Conservation (phyloP, 2,888 invertebrate species). For the Ypsolopha scabrella region DNA sequence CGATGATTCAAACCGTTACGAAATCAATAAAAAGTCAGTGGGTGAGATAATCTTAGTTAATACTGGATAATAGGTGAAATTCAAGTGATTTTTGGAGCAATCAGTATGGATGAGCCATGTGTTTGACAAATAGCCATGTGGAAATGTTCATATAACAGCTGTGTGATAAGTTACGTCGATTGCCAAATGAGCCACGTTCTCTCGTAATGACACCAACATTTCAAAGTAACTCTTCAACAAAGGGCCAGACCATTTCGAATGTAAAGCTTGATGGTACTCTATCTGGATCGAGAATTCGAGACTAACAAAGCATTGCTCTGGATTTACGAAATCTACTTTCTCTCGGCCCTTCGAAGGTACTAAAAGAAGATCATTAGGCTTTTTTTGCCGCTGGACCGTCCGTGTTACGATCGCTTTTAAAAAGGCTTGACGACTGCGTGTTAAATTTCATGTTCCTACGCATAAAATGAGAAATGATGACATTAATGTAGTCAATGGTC, state of each 20-base stretch:
- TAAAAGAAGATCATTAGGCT: constrained; percentile 21
- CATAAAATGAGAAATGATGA: neutral
- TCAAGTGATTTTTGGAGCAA: no score
- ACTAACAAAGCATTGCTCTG: constrained; percentile 36
- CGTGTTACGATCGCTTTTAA: neutral
- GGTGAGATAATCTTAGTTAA: no score
- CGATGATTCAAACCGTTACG: neutral
- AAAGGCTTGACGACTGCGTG: constrained; percentile 1
- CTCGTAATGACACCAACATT: neutral
- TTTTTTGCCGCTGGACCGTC: constrained; percentile 16
- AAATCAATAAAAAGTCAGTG: neutral
- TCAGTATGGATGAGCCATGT: no score
- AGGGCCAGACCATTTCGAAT: neutral
- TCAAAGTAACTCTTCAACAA: neutral
- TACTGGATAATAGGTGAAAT: no score
- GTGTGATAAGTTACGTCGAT: no score
- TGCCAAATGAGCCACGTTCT: no score
- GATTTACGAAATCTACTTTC: constrained; percentile 58
- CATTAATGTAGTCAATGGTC: no score
- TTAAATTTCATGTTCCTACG: neutral
- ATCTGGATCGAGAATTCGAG: constrained; percentile 34
- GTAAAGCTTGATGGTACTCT: neutral
- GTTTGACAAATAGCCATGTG: constrained; percentile 4
- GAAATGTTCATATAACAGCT: neutral
- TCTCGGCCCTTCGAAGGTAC: constrained; percentile 46